These are phyloP conservation scores for Anabacerthia variegaticeps DNA, from an alignment of 2,797 vertebrate species.

Conservation along the genomic window DNA sequence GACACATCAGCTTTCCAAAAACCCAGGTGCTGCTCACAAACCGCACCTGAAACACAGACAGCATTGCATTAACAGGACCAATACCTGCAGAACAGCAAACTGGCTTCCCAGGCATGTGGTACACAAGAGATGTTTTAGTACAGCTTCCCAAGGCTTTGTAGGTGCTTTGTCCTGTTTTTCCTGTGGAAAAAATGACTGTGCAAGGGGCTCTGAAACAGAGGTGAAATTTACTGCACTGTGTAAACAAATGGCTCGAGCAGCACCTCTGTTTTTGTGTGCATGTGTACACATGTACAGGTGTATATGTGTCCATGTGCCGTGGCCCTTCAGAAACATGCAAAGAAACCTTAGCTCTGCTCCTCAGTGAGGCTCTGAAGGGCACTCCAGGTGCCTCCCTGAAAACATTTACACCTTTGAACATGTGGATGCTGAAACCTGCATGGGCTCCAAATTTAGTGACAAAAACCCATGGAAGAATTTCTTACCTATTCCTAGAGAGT, in stretches of 20 bases:
- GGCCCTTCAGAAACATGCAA: neutral
- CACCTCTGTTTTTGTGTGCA: neutral
- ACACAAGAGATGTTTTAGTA: neutral
- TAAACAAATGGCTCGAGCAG: neutral
- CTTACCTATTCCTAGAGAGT: neutral
- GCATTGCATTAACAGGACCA: neutral
- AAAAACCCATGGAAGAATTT: neutral
- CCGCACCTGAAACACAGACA: slow-evolving; percentile 68
- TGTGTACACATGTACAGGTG: too few relatives aligned
- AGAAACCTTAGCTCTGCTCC: neutral
- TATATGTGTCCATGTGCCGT: neutral
- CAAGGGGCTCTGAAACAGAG: neutral
- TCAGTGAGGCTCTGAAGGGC: neutral
- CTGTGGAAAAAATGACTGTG: neutral
- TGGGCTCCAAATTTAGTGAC: neutral
- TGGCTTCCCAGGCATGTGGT: neutral
- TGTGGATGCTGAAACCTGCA: neutral
- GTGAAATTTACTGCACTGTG: neutral
- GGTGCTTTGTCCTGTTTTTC: neutral
- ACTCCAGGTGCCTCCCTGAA: neutral
- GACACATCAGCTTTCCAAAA: slow-evolving; percentile 82
- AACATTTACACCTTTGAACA: neutral
- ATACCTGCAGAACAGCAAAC: neutral
- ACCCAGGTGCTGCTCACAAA: slow-evolving; percentile 83
- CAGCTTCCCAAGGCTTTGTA: neutral